Evolutionary conservation across 2,888 invertebrate genomes (phyloP).

Genomic region (Crematogaster levior): DNA sequence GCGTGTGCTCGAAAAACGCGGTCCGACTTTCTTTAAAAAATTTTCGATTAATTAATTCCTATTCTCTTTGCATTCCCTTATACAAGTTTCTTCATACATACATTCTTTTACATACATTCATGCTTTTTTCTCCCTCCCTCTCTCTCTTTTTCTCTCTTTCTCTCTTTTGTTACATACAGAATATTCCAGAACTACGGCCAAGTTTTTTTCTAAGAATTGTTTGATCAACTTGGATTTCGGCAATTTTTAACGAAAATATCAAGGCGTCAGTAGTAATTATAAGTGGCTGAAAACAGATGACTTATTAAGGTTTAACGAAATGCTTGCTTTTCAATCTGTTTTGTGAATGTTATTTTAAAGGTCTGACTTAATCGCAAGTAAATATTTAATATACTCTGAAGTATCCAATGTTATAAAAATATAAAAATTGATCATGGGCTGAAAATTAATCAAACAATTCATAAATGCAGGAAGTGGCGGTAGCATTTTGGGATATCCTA

Average conservation of each 20-base stretch:
- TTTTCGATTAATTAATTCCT: slow-evolving; percentile 57
- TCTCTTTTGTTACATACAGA: slow-evolving; percentile 20
- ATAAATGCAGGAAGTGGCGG: background rate
- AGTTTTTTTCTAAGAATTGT: slow-evolving; percentile 30
- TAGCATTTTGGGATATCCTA: slow-evolving; percentile 40
- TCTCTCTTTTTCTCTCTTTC: slow-evolving; percentile 30
- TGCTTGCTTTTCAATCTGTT: slow-evolving; percentile 11
- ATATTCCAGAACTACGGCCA: slow-evolving; percentile 34
- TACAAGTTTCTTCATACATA: slow-evolving; percentile 12
- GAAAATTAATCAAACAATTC: slow-evolving; percentile 25
- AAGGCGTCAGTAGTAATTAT: background rate
- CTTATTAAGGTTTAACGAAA: background rate
- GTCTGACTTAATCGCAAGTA: slow-evolving; percentile 21
- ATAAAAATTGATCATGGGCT: background rate
- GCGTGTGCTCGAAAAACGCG: slow-evolving; percentile 54
- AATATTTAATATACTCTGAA: slow-evolving; percentile 14
- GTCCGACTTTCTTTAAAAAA: slow-evolving; percentile 63
- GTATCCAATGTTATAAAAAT: background rate
- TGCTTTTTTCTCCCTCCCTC: slow-evolving; percentile 16
- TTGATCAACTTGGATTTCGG: background rate
- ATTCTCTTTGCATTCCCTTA: slow-evolving; percentile 42
- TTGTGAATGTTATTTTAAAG: background rate
- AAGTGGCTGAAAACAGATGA: background rate
- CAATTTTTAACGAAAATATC: slow-evolving; percentile 4
- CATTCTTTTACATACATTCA: slow-evolving; percentile 1